These are phyloP conservation scores for Drosophila percnosoma DNA, from an alignment of 2,888 invertebrate genomes.

Conservation along the genomic window DNA sequence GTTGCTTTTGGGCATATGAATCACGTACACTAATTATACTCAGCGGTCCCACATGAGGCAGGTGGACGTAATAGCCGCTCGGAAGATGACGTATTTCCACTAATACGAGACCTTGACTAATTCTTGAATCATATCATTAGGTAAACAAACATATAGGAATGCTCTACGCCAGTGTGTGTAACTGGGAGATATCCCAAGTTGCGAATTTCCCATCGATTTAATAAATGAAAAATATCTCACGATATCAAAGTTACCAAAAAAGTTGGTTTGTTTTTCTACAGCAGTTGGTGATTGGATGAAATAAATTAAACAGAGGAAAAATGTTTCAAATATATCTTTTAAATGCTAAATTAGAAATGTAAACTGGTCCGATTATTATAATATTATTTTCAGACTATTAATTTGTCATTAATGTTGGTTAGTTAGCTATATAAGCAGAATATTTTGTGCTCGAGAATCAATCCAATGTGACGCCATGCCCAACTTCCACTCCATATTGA, in stretches of 20 bases:
- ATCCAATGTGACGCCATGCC: not conserved
- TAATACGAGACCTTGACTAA: constrained; percentile 48
- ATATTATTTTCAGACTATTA: not conserved
- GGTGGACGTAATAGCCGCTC: not conserved
- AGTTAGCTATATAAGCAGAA: not conserved
- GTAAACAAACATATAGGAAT: not conserved
- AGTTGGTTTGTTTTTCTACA: not conserved
- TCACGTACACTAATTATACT: constrained; percentile 53
- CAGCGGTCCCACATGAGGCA: not conserved
- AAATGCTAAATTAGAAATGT: not conserved
- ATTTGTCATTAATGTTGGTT: not conserved
- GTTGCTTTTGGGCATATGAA: constrained; percentile 41
- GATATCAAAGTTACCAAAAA: not conserved
- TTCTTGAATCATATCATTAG: constrained; percentile 4
- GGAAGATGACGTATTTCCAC: constrained; percentile 53
- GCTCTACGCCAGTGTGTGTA: not conserved
- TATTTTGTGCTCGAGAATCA: not conserved
- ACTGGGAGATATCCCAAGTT: not conserved
- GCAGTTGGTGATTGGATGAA: no score
- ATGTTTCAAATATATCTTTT: not conserved
- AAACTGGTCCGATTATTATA: not conserved
- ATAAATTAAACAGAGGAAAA: not conserved
- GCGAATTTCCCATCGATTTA: not conserved
- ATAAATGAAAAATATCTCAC: not conserved
- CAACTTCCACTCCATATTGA: not conserved